These are phyloP conservation scores for Pantala flavescens DNA, from an alignment of 1,140 invertebrate genomes.

Conservation along the genomic window DNA sequence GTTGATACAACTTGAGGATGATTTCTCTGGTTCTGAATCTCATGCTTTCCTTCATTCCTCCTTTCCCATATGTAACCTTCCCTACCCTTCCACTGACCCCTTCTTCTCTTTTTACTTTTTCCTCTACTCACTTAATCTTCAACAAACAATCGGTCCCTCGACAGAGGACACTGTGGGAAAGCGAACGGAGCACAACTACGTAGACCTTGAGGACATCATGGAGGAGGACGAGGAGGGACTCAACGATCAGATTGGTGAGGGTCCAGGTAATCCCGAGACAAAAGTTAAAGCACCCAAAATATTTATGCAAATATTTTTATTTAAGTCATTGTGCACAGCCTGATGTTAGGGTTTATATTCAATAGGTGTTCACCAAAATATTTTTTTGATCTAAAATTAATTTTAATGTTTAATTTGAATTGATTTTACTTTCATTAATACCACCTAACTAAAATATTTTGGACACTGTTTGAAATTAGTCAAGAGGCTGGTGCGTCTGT, in stretches of 20 bases:
- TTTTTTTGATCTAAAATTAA: neutral
- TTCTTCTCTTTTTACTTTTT: slow-evolving; percentile 1
- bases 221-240: slow-evolving; percentile 36
- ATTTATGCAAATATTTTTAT: neutral
- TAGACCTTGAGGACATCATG: slow-evolving; percentile 40
- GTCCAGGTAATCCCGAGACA: slow-evolving; percentile 26
- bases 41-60: neutral
- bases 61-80: neutral
- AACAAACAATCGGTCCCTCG: slow-evolving; percentile 16
- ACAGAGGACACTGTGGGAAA: slow-evolving; percentile 28
- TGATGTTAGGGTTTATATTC: neutral
- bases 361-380: neutral
- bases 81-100: neutral
- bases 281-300: neutral
- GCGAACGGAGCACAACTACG: slow-evolving; percentile 34
- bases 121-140: neutral
- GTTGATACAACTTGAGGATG: neutral
- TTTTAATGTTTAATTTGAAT: too few species aligned
- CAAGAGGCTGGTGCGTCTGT: too few species aligned
- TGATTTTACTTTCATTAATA: too few species aligned
- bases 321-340: neutral
- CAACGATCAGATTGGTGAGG: slow-evolving; percentile 28
- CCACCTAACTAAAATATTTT: too few species aligned
- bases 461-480: too few species aligned
- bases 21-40: neutral